Percentiles rank a stretch among this genome's conserved stretches.
phyloP scores from a whole-genome alignment of 2,888 invertebrate species.

The Ochropleura leucogaster region DNA sequence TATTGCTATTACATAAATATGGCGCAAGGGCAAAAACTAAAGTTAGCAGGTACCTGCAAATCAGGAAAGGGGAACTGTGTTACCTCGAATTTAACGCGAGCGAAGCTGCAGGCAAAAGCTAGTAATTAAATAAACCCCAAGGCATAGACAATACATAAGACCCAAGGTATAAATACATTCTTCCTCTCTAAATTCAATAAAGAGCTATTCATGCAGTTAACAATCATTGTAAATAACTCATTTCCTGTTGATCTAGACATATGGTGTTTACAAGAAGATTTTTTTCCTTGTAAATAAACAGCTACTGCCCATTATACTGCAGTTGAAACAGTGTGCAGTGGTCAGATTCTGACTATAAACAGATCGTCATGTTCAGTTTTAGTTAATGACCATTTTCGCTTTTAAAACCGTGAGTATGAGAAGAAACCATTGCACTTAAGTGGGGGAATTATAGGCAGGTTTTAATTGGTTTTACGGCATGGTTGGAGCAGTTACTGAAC shows the following conservation, averaged over 20 bases:
- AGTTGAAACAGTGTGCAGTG: not conserved
- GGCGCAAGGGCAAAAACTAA: too few relatives aligned
- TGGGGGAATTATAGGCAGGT: not conserved
- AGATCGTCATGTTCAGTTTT: not conserved
- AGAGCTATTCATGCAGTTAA: not conserved
- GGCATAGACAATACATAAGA: too few relatives aligned
- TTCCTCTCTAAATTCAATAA: not conserved
- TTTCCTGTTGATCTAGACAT: conserved; percentile 4
- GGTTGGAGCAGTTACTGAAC: not conserved
- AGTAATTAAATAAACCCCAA: too few relatives aligned
- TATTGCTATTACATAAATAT: too few relatives aligned
- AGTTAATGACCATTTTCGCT: not conserved
- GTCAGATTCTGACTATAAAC: not conserved
- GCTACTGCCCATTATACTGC: not conserved
- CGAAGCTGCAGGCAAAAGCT: too few relatives aligned
- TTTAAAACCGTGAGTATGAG: not conserved
- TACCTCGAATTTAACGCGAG: too few relatives aligned
- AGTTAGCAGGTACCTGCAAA: too few relatives aligned
- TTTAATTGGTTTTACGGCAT: not conserved
- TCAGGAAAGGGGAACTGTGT: too few relatives aligned
- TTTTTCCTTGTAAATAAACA: not conserved
- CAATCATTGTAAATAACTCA: not conserved
- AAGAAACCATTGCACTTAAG: not conserved
- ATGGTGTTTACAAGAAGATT: not conserved
- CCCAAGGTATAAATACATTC: not conserved